A percentile compares a stretch with the other conserved stretches of the same genome.
Evolutionary conservation across 2,888 invertebrate species (phyloP).

Genomic region (Acanthopleura granulata): DNA sequence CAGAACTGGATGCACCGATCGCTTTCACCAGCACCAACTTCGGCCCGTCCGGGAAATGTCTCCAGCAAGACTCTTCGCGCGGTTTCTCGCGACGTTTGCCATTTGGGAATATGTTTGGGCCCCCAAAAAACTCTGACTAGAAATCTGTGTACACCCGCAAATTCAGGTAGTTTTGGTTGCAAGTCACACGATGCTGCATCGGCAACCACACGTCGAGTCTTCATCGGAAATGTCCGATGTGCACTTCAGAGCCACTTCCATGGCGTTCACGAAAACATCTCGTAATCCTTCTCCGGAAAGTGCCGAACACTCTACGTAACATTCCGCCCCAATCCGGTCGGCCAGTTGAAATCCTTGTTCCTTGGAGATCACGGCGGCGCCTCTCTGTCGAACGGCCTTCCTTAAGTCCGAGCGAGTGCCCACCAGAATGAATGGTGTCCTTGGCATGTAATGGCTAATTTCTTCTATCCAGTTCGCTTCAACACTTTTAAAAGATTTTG

Average conservation of each 20-base stretch:
- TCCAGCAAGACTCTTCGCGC: too few relatives aligned
- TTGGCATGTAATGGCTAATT: conserved; percentile 51
- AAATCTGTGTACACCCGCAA: too few relatives aligned
- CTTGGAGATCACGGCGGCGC: conserved; percentile 32
- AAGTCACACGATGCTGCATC: conserved; percentile 16
- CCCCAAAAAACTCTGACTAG: too few relatives aligned
- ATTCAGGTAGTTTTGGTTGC: too few relatives aligned
- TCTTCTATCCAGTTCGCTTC: conserved; percentile 60
- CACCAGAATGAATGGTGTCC: conserved; percentile 56
- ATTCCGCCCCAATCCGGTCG: conserved; percentile 39
- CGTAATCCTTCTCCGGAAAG: conserved; percentile 43
- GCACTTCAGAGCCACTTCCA: neutral
- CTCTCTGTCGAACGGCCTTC: conserved; percentile 48
- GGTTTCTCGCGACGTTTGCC: too few relatives aligned
- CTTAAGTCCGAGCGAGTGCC: conserved; percentile 58
- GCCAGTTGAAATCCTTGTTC: conserved; percentile 45
- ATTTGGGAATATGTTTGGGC: too few relatives aligned
- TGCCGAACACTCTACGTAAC: conserved; percentile 56
- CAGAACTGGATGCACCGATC: too few relatives aligned
- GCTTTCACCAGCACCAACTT: too few relatives aligned
- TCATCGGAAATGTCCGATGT: neutral
- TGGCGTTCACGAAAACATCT: conserved; percentile 12
- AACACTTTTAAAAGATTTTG: conserved; percentile 55
- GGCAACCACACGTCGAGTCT: neutral
- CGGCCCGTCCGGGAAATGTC: too few relatives aligned